phyloP scores from a whole-genome alignment of 2,888 invertebrate species.

The Drosophila meridiana region DNA sequence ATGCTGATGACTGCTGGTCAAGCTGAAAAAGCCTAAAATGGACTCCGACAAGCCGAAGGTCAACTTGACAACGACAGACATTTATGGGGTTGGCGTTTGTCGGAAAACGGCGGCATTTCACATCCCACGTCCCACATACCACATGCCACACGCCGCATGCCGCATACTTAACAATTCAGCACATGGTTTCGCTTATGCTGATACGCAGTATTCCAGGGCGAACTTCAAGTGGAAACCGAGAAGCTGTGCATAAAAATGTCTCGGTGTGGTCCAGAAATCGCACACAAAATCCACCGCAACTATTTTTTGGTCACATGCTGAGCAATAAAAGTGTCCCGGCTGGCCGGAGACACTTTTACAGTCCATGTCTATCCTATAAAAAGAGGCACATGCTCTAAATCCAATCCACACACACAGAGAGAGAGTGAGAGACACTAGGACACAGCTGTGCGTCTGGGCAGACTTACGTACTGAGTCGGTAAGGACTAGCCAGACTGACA shows the following conservation, averaged over 20 bases:
- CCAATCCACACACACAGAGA: constrained; percentile 34
- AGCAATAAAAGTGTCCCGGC: constrained; percentile 73
- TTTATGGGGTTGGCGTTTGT: constrained; percentile 41
- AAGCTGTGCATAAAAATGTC: constrained; percentile 62
- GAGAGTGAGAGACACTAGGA: constrained; percentile 14
- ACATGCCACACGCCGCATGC: constrained; percentile 27
- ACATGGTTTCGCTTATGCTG: constrained; percentile 61
- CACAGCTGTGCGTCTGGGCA: constrained; percentile 65
- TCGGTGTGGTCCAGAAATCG: constrained; percentile 54
- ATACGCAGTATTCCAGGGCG: constrained; percentile 55
- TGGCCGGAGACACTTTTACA: constrained; percentile 70
- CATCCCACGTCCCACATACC: constrained; percentile 41
- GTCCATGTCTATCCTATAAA: constrained; percentile 71
- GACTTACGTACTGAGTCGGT: constrained; percentile 65
- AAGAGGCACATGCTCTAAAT: constrained; percentile 68
- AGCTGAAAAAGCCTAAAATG: constrained; percentile 1
- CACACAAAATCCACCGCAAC: constrained; percentile 77
- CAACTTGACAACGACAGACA: constrained; percentile 53
- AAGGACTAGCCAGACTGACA: constrained; percentile 62
- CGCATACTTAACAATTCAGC: constrained; percentile 71
- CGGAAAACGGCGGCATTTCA: constrained; percentile 46
- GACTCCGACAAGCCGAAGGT: constrained; percentile 32
- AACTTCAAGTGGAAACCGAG: constrained; percentile 15
- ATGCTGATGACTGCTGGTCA: constrained; percentile 38
- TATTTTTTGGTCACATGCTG: constrained; percentile 76